Evolutionary conservation across 2,888 invertebrate genomes (phyloP).

Genomic region (Orthonychiurus folsomi): DNA sequence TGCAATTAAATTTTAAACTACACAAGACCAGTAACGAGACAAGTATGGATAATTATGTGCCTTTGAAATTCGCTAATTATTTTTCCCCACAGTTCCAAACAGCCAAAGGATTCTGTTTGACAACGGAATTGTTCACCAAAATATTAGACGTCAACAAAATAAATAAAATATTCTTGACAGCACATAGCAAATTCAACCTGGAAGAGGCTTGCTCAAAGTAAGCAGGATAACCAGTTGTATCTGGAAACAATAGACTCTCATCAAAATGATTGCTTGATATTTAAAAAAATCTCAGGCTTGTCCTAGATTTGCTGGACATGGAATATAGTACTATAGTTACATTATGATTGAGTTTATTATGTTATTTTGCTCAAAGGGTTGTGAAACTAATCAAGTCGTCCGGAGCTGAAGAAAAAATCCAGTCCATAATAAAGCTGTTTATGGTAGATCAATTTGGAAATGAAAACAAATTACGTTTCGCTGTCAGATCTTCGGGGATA

Average conservation of each 20-base stretch:
- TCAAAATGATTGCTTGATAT: too few species aligned
- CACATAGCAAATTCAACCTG: neutral
- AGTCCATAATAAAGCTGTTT: slow-evolving; percentile 20
- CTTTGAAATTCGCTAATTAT: too few species aligned
- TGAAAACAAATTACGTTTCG: slow-evolving; percentile 45
- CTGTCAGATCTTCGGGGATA: slow-evolving; percentile 62
- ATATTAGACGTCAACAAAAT: neutral
- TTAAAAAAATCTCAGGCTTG: too few species aligned
- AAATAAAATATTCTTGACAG: neutral
- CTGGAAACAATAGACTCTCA: too few species aligned
- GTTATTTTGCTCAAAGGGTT: slow-evolving; percentile 42
- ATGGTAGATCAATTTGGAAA: slow-evolving; percentile 31
- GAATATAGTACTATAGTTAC: too few species aligned
- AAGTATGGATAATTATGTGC: too few species aligned
- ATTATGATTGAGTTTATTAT: slow-evolving; percentile 15
- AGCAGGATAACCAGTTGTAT: too few species aligned
- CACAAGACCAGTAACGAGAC: too few species aligned
- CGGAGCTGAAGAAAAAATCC: slow-evolving; percentile 43
- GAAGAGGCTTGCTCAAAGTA: neutral
- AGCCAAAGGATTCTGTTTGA: slow-evolving; percentile 63
- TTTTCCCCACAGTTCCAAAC: slow-evolving; percentile 56
- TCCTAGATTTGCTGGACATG: too few species aligned
- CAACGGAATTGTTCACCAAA: slow-evolving; percentile 52
- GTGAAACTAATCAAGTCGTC: slow-evolving; percentile 41
- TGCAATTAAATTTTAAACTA: too few species aligned